These are phyloP conservation scores for Trichechus manatus DNA, from an alignment of 2,113 vertebrate genomes.

Conservation along the genomic window DNA sequence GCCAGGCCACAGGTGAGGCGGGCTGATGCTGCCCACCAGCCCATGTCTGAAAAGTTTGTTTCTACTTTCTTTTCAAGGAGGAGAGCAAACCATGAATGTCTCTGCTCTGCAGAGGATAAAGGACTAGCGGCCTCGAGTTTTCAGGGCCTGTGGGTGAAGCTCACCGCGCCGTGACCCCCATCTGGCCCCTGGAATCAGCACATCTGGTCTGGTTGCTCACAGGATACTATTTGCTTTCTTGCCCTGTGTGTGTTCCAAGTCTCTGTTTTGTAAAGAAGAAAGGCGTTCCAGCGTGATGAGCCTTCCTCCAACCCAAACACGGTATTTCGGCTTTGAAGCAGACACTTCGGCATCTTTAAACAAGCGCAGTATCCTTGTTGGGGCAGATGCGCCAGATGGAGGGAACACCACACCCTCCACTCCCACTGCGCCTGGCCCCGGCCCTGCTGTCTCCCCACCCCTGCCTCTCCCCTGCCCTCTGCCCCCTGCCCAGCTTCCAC, in stretches of 20 bases:
- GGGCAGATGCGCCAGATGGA: not conserved
- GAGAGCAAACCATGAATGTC: fast-evolving
- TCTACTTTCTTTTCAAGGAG: not conserved
- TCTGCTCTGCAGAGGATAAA: not conserved
- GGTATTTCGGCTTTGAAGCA: not conserved
- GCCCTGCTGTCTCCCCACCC: not conserved
- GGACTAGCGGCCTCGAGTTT: fast-evolving
- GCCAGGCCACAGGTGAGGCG: fast-evolving
- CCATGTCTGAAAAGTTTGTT: fast-evolving
- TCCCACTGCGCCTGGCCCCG: not conserved
- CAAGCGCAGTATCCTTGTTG: not conserved
- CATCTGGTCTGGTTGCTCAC: not conserved
- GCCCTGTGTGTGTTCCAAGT: not conserved
- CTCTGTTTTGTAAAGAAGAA: not conserved
- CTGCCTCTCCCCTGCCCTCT: not conserved
- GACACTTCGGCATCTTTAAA: not conserved
- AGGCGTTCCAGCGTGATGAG: not conserved
- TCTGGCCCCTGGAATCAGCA: not conserved
- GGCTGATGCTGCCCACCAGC: no score
- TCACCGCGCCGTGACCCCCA: no score
- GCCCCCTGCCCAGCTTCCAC: not conserved
- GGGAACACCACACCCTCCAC: fast-evolving
- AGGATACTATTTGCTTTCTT: fast-evolving
- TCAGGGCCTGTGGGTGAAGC: not conserved
- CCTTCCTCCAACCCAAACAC: not conserved